Evolutionary conservation across 2,888 invertebrate genomes (phyloP).

Genomic region (Scaptomyza cyrtandrae): DNA sequence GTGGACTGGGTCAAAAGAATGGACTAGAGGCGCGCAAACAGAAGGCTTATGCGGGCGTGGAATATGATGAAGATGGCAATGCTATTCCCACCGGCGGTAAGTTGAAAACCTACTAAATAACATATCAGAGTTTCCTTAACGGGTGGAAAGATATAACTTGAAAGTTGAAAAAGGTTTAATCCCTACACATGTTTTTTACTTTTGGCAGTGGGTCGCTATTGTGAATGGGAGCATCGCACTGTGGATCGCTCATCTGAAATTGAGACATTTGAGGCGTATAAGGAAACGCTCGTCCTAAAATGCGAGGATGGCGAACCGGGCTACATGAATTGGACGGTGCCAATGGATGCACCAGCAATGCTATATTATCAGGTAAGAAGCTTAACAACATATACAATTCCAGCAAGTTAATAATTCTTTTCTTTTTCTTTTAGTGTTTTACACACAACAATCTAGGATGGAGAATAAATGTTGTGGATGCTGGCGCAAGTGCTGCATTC

Average conservation of each 20-base stretch:
- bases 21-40: conserved; percentile 89
- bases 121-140: neutral
- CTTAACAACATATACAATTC: fast-evolving
- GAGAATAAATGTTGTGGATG: conserved; percentile 93
- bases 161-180: too few relatives aligned
- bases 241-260: conserved; percentile 90
- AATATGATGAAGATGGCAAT: conserved; percentile 90
- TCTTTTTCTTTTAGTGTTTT: conserved; percentile 89
- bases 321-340: conserved; percentile 93
- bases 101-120: conserved; percentile 13
- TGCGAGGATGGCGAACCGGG: conserved; percentile 92
- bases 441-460: conserved; percentile 96
- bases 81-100: conserved; percentile 91
- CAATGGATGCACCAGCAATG: conserved; percentile 91
- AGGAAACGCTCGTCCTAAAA: conserved; percentile 90
- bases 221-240: conserved; percentile 93
- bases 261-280: conserved; percentile 91
- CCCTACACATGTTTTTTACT: neutral
- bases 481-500: conserved; percentile 53
- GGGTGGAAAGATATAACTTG: neutral
- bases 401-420: neutral
- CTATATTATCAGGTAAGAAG: conserved; percentile 93
- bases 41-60: conserved; percentile 92
- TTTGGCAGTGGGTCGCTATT: conserved; percentile 90
- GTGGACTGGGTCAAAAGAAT: conserved; percentile 93